Evolutionary conservation across 2,888 invertebrate species (phyloP), one percentile per base, ranked within the genome.

Genomic region (Tenthredo amoena): DNA sequence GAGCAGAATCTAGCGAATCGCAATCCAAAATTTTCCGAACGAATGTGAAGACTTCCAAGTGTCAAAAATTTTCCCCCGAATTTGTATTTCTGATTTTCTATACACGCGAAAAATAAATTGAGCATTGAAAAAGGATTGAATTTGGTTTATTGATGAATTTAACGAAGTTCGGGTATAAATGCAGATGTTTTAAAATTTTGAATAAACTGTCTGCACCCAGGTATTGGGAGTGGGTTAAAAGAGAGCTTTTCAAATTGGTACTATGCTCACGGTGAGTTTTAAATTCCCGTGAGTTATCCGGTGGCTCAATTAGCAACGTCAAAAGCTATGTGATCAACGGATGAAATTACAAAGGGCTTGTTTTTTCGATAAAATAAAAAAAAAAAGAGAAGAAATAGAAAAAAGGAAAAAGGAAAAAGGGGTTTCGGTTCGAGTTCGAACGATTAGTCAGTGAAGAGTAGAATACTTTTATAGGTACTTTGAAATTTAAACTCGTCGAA

Each of bases 241-340:
- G n/a, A 40, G 37, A n/a, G 40, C 18, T 37, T 72, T 37, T 18
- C 72, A 18, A 37, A 37, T 72, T 72, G n/a, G 21, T 12, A 21
- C 40, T 21, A 31, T 10, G 40, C 72, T 43, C 43, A 74, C 74
- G 21, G 40, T 31, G 74, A 74, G 43, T 74, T 43, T 40, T 21
- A 21, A 74, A 74, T 74, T 43, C 74, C 72, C 43, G 43, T 43
- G 9, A 37, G 40, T 72, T 72, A 72, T 72, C 40, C 72, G n/a
- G 21, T 12, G 43, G 18, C 50, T 31, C 77, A 77, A 77, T 77
- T 77, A 77, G 50, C 12, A 50, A 50, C 77, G 77, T 77, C 77
- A 77, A 77, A 77, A 77, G 77, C 47, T 18, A 40, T 43, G 50
- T 15, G 77, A 77, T 77, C 50, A 77, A 9, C 31, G 77, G 77